Conservation (phyloP, 1,140 invertebrate genomes). For the Bradynema listronoti region DNA sequence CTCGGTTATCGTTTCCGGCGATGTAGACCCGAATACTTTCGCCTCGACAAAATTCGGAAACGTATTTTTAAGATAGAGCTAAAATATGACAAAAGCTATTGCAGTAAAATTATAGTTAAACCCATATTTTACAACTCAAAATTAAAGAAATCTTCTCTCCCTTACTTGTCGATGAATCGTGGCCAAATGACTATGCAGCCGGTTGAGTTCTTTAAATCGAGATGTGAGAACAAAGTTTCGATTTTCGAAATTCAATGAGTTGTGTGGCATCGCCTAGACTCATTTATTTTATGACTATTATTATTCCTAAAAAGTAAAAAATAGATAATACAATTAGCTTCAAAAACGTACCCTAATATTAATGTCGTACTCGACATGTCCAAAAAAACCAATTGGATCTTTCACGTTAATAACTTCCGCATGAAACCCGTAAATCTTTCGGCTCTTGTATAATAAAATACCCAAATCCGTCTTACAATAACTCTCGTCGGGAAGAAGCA, state of each 20-base stretch:
- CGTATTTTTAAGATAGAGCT: constrained; percentile 43
- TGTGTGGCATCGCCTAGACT: constrained; percentile 23
- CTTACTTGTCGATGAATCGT: constrained; percentile 36
- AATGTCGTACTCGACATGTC: constrained; percentile 42
- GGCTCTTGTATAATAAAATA: constrained; percentile 29
- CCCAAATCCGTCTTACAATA: constrained; percentile 36
- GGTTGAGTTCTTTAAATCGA: constrained; percentile 35
- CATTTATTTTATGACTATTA: constrained; percentile 4
- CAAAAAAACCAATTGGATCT: constrained; percentile 31
- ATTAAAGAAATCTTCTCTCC: background rate
- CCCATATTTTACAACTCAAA: constrained; percentile 5
- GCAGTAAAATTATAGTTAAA: background rate
- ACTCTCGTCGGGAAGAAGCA: constrained; percentile 40
- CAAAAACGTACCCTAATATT: constrained; percentile 31
- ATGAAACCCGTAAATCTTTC: constrained; percentile 39
- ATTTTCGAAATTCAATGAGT: constrained; percentile 22
- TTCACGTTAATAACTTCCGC: constrained; percentile 32
- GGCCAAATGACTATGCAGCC: constrained; percentile 24
- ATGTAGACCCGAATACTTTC: constrained; percentile 41
- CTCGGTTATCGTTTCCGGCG: constrained; percentile 34
- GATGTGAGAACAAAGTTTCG: constrained; percentile 22
- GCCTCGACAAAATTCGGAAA: constrained; percentile 37
- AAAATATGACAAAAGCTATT: background rate
- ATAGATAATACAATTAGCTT: background rate
- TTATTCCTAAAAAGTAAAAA: constrained; percentile 3